phyloP scores from a whole-genome alignment of 2,888 invertebrate species.

The Thyatira batis region DNA sequence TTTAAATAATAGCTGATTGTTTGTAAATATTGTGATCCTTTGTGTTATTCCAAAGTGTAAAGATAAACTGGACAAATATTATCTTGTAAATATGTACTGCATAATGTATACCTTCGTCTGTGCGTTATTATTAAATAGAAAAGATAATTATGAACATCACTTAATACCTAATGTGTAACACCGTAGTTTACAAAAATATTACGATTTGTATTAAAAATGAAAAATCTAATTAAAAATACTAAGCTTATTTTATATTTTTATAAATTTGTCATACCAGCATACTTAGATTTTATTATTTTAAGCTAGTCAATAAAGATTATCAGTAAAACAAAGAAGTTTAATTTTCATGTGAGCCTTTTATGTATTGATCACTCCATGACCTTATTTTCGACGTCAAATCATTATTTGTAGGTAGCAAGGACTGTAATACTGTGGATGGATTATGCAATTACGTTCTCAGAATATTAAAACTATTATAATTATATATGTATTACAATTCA shows the following conservation, averaged over 20 bases:
- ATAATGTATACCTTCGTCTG: background rate
- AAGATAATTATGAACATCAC: constrained; percentile 53
- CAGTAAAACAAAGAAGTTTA: constrained; percentile 24
- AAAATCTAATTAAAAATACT: background rate
- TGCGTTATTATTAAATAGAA: constrained; percentile 18
- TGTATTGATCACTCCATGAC: too few species aligned
- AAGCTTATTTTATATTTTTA: constrained; percentile 63
- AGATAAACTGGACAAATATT: background rate
- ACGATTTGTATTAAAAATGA: background rate
- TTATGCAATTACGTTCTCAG: too few species aligned
- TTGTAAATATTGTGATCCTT: constrained; percentile 32
- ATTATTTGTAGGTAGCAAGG: too few species aligned
- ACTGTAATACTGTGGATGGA: too few species aligned
- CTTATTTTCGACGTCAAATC: background rate
- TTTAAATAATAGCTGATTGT: constrained; percentile 17
- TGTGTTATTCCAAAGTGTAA: background rate
- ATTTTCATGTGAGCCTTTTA: constrained; percentile 19
- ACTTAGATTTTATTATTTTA: constrained; percentile 39
- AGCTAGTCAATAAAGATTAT: constrained; percentile 69
- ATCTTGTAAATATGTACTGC: background rate
- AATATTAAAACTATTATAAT: too few species aligned
- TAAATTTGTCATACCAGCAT: constrained; percentile 52
- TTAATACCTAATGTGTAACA: background rate
- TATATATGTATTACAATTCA: too few species aligned
- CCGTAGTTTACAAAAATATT: too few species aligned